Conservation (phyloP, 1,140 invertebrate genomes). For the Pinna nobilis region DNA sequence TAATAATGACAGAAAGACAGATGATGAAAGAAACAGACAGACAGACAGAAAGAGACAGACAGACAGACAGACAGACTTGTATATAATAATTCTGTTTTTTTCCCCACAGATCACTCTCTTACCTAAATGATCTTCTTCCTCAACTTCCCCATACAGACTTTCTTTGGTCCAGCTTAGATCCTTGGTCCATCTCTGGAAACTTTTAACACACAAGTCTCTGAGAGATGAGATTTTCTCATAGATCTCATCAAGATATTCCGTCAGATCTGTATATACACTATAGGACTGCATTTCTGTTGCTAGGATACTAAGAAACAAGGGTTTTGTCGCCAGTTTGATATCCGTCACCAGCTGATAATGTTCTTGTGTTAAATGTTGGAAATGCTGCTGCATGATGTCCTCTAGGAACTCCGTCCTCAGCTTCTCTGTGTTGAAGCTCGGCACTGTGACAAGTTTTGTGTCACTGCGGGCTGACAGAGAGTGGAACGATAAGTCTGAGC, state of each 20-base stretch:
- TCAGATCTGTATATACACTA: slow-evolving; percentile 54
- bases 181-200: slow-evolving; percentile 63
- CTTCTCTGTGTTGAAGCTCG: slow-evolving; percentile 42
- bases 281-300: slow-evolving; percentile 58
- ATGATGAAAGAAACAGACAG: no score
- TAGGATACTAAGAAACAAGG: slow-evolving; percentile 60
- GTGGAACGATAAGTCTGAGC: slow-evolving; percentile 62
- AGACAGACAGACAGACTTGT: no score
- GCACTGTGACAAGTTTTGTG: slow-evolving; percentile 48
- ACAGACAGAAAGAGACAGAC: no score
- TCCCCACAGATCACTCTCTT: background rate
- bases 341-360: slow-evolving; percentile 46
- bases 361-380: slow-evolving; percentile 35
- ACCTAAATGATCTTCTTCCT: slow-evolving; percentile 38
- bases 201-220: slow-evolving; percentile 59
- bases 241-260: slow-evolving; percentile 53
- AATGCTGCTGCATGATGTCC: slow-evolving; percentile 52
- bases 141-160: slow-evolving; percentile 43
- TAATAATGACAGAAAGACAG: no score
- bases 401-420: slow-evolving; percentile 45
- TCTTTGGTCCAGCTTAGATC: slow-evolving; percentile 65
- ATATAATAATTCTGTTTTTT: no score
- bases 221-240: slow-evolving; percentile 57
- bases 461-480: slow-evolving; percentile 55
- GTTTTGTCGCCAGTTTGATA: slow-evolving; percentile 48